A percentile compares a stretch with the other conserved stretches of the same genome.
These are phyloP conservation scores for Choristoneura rosaceana DNA, from an alignment of 2,888 invertebrate species.

Conservation along the genomic window DNA sequence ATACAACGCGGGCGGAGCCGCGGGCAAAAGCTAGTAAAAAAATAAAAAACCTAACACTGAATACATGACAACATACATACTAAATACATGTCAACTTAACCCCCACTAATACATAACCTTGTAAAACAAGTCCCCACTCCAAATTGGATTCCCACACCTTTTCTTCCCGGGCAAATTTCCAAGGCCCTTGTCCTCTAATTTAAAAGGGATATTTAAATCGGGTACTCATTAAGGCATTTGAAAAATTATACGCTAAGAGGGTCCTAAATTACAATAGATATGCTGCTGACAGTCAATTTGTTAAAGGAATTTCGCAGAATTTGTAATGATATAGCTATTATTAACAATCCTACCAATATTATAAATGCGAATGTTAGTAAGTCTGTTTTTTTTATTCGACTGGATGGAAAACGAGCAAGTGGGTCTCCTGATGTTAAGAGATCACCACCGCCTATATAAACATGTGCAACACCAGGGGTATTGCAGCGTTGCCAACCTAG, in stretches of 20 bases:
- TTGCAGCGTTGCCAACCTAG: too few relatives aligned
- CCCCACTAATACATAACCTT: conserved; percentile 1
- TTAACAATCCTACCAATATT: too few relatives aligned
- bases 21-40: too few relatives aligned
- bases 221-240: background rate
- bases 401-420: too few relatives aligned
- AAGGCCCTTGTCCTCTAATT: conserved; percentile 1
- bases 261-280: conserved; percentile 19
- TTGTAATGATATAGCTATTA: background rate
- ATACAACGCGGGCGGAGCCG: too few relatives aligned
- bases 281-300: conserved; percentile 5
- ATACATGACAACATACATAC: too few relatives aligned
- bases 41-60: too few relatives aligned
- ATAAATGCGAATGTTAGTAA: too few relatives aligned
- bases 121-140: background rate
- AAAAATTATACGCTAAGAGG: conserved; percentile 6
- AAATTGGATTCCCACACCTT: conserved; percentile 7
- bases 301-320: background rate
- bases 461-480: too few relatives aligned
- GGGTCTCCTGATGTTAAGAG: too few relatives aligned
- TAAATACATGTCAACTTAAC: background rate
- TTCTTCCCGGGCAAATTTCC: conserved; percentile 3
- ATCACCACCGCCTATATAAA: too few relatives aligned
- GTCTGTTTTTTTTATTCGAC: too few relatives aligned
- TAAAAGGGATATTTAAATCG: conserved; percentile 15